Percentiles rank a stretch among this genome's conserved stretches.
Evolutionary conservation across 2,888 invertebrate genomes (phyloP).

Genomic region (Drosophila rellima): DNA sequence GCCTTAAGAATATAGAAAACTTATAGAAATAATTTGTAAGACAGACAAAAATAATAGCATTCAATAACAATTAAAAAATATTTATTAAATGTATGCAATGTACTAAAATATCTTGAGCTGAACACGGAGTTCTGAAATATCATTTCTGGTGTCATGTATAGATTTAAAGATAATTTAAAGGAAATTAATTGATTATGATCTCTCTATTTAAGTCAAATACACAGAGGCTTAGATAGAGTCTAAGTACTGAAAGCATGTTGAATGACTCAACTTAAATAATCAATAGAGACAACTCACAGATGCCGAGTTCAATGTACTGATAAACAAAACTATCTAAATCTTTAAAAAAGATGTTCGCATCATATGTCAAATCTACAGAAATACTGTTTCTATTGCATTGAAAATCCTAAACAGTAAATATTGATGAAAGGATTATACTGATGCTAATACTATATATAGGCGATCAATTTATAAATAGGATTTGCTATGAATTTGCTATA

Average conservation of each 20-base stretch:
- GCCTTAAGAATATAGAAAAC: no score
- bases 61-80: background rate
- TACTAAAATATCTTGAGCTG: no score
- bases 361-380: slow-evolving; percentile 15
- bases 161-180: background rate
- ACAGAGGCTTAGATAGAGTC: no score
- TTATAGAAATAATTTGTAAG: background rate
- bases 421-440: slow-evolving; percentile 18
- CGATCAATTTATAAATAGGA: slow-evolving; percentile 52
- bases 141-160: no score
- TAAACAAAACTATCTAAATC: slow-evolving; percentile 6
- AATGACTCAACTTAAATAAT: background rate
- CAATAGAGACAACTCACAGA: background rate
- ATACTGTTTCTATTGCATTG: slow-evolving; percentile 7
- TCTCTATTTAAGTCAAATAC: background rate
- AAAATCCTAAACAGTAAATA: slow-evolving; percentile 15
- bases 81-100: no score
- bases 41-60: background rate
- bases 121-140: no score
- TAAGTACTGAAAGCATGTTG: no score
- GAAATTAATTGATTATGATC: background rate
- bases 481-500: slow-evolving; percentile 37
- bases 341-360: background rate
- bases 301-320: slow-evolving; percentile 35
- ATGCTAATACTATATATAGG: slow-evolving; percentile 14